A percentile compares a stretch with the other conserved stretches of the same genome.
phyloP scores from a whole-genome alignment of 1,140 invertebrate species.

The Lepidotrigona ventralis region DNA sequence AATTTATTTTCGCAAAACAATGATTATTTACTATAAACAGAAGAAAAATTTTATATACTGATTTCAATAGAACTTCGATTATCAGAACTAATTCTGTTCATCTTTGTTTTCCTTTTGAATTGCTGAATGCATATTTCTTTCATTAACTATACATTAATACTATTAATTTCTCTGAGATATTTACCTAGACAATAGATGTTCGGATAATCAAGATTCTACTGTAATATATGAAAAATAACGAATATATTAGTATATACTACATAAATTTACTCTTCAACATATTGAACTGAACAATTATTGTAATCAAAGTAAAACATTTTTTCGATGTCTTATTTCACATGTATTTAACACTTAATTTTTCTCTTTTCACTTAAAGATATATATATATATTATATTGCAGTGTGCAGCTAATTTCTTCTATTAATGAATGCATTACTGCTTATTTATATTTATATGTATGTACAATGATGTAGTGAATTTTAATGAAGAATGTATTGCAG shows the following conservation, averaged over 20 bases:
- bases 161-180: too few relatives aligned
- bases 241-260: background rate
- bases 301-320: constrained; percentile 10
- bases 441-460: constrained; percentile 32
- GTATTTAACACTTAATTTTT: background rate
- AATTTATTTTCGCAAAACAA: constrained; percentile 13
- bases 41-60: background rate
- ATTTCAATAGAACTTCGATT: too few relatives aligned
- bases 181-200: too few relatives aligned
- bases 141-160: too few relatives aligned
- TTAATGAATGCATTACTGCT: constrained; percentile 4
- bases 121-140: too few relatives aligned
- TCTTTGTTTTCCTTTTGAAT: too few relatives aligned
- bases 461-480: constrained; percentile 24
- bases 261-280: background rate
- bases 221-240: background rate
- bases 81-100: too few relatives aligned
- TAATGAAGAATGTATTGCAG: background rate
- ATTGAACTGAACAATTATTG: background rate
- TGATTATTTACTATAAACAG: background rate
- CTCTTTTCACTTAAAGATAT: background rate
- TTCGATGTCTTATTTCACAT: constrained; percentile 3
- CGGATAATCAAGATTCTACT: too few relatives aligned
- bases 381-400: background rate
- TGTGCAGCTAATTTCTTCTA: constrained; percentile 4